Conservation (phyloP, 2,797 vertebrate genomes). For the Euphonia xanthogaster region DNA sequence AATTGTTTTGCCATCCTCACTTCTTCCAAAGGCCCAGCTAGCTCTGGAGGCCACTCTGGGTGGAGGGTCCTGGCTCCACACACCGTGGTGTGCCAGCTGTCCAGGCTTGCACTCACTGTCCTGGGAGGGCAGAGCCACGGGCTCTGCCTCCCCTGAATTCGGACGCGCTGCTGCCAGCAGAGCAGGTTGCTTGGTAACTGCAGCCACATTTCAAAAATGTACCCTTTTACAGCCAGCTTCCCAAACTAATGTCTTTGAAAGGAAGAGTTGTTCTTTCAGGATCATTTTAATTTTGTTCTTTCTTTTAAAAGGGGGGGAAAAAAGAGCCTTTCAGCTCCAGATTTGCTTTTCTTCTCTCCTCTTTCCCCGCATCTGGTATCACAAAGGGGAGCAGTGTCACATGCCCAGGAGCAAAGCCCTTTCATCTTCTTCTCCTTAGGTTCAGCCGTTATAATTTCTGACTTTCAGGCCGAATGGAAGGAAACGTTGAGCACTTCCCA, state of each 20-base stretch:
- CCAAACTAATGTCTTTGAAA: conserved; percentile 52
- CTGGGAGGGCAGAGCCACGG: not conserved
- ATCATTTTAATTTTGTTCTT: conserved; percentile 48
- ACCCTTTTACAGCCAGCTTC: conserved; percentile 39
- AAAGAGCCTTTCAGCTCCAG: conserved; percentile 32
- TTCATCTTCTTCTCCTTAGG: not conserved
- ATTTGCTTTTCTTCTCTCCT: conserved; percentile 26
- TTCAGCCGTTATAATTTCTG: not conserved
- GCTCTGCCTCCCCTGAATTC: not conserved
- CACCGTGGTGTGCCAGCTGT: not conserved
- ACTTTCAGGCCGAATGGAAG: not conserved
- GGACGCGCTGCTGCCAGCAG: not conserved
- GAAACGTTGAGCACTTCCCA: not conserved
- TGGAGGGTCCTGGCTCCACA: not conserved
- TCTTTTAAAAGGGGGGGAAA: not conserved
- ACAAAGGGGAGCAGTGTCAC: conserved; percentile 32
- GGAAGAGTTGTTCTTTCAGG: conserved; percentile 65
- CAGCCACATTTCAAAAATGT: conserved; percentile 55
- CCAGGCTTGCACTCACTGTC: not conserved
- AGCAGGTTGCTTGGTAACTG: conserved; percentile 62
- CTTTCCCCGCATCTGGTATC: conserved; percentile 1
- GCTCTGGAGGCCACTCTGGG: too few relatives aligned
- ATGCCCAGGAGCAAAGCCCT: not conserved
- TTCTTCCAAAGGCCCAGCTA: fast-evolving
- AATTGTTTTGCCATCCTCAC: not conserved